Base-by-base conservation (phyloP, 2,888 invertebrate species). In the Dryadula phaetusa region DNA sequence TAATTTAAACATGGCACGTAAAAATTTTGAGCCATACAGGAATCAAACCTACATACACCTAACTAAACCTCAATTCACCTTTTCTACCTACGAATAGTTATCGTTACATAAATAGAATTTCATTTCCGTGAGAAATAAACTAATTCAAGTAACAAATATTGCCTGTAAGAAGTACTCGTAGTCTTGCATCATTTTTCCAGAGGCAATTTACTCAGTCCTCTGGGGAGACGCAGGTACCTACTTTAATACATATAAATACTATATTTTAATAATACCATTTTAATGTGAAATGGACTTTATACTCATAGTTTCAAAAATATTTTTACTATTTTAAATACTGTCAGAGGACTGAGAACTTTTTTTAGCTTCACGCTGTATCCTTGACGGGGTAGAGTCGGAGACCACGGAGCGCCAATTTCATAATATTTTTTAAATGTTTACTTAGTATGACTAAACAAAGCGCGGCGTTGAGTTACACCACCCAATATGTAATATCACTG, bases 121-220 rank as follows among this genome's bases (percentile, higher is more conserved):
- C 22, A 56, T 56, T 37, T 54, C 37, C 37, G 7, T 56, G 37
- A 37, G 54, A 56, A 37, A 60, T 60, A 60, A 60, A 18, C 16
- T 44, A 60, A 44, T 60, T 16, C 25, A 1, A 42, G 44, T 60
- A 44, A 60, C 60, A 60, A 44, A 44, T 60, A 60, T 60, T 28
- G 60, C 44, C 25, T 44, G 56, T 54, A 56, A 34, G 28, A 40
- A 58, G 20, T 32, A 12, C 42, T 28, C n/a, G 49, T 52, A 52
- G 49, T n/a, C 60, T 58, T 42, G 65, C 62, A 42, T 58, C 44
- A 60, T 44, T 44, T 60, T 44, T 44, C 60, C 14, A 44, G 25
- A 60, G 58, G 42, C 28, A 44, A 42, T 60, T 42, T 58, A 44
- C 42, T 58, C 44, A 3, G 18, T 16, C 28, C 58, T 28, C 25